Percentiles rank a stretch among this genome's conserved stretches.
These are phyloP conservation scores for Pectinophora gossypiella DNA, from an alignment of 1,140 invertebrate species.

Conservation along the genomic window DNA sequence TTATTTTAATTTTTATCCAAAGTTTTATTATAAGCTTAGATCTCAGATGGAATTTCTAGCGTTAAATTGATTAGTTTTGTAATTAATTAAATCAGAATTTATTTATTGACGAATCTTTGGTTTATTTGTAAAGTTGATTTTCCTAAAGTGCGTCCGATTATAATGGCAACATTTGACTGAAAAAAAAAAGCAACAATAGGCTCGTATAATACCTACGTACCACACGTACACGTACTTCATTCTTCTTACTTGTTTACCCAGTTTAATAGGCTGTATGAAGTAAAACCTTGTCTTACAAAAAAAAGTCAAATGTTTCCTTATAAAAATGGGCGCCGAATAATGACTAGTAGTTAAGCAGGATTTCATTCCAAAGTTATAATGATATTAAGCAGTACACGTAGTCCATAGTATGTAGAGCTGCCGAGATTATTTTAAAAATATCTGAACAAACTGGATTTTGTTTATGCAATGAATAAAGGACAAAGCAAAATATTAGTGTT, in stretches of 20 bases:
- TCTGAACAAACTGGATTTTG: slow-evolving; percentile 57
- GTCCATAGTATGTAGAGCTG: slow-evolving; percentile 34
- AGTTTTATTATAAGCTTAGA: slow-evolving; percentile 73
- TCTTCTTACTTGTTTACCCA: neutral
- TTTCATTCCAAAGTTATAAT: slow-evolving; percentile 64
- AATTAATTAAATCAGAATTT: slow-evolving; percentile 61
- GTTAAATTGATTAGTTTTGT: slow-evolving; percentile 55
- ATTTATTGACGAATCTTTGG: slow-evolving; percentile 61
- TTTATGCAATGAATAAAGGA: slow-evolving; percentile 72
- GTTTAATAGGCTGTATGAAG: neutral
- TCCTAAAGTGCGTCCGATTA: slow-evolving; percentile 5
- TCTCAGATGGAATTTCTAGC: slow-evolving; percentile 62
- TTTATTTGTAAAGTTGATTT: slow-evolving; percentile 60
- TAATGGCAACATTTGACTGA: too few relatives aligned
- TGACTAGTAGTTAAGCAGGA: slow-evolving; percentile 34
- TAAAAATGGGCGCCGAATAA: neutral
- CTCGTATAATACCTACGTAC: slow-evolving; percentile 6
- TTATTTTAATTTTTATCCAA: slow-evolving; percentile 72
- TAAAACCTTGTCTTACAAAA: neutral
- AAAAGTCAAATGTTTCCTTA: neutral
- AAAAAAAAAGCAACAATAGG: neutral
- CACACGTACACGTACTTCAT: neutral
- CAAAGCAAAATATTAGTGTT: slow-evolving; percentile 38
- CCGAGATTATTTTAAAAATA: slow-evolving; percentile 43
- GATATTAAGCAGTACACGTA: slow-evolving; percentile 30